A percentile compares a stretch with the other conserved stretches of the same genome.
These are phyloP conservation scores for Dexiosoma caninum DNA, from an alignment of 2,888 invertebrate species.

Conservation along the genomic window DNA sequence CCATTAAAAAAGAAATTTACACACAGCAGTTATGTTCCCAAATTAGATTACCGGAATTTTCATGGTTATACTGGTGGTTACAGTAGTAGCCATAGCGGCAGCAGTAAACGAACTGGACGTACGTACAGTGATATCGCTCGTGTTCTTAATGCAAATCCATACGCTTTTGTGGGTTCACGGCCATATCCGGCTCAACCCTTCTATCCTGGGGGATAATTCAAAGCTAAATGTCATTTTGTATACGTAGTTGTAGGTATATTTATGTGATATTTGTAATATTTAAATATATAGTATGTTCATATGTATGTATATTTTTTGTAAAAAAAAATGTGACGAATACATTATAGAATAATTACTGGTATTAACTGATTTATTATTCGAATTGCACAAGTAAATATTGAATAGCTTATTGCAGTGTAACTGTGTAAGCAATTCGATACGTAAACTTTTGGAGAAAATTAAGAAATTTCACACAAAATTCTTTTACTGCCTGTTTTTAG, in stretches of 20 bases:
- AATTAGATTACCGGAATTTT: not conserved
- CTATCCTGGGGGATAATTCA: slow-evolving; percentile 47
- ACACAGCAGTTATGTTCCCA: slow-evolving; percentile 23
- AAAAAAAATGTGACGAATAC: not conserved
- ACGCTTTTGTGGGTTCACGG: slow-evolving; percentile 31
- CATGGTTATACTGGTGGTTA: slow-evolving; percentile 16
- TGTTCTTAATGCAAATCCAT: slow-evolving; percentile 53
- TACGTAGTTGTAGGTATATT: slow-evolving; percentile 6
- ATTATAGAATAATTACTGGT: no score
- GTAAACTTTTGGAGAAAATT: no score
- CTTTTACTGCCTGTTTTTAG: no score
- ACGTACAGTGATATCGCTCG: slow-evolving; percentile 59
- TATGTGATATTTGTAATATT: slow-evolving; percentile 27
- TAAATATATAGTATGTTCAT: not conserved
- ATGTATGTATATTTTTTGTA: no score
- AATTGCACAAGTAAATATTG: no score
- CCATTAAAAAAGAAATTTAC: slow-evolving; percentile 27
- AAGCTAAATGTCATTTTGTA: not conserved
- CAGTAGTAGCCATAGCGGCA: slow-evolving; percentile 1
- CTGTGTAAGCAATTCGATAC: no score
- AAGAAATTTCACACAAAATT: no score
- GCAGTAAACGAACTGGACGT: slow-evolving; percentile 43
- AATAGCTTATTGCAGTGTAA: no score
- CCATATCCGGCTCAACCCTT: slow-evolving; percentile 59
- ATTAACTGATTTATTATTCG: no score